Base-by-base conservation (phyloP, 2,888 invertebrate species). In the Plagodis dolabraria region DNA sequence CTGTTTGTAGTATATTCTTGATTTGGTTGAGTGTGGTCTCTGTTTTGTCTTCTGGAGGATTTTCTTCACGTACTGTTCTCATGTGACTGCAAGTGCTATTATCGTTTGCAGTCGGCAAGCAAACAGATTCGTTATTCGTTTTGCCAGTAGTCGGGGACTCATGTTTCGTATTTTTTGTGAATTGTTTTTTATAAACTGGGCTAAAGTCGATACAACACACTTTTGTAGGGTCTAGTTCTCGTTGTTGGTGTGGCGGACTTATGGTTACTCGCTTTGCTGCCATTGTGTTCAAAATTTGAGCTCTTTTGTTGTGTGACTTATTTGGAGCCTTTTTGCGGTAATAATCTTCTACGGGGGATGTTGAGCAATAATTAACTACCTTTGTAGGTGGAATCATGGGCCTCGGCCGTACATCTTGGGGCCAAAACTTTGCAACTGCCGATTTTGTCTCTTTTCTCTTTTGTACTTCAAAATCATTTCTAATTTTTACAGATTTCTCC, bases 11-110 rank as follows among this genome's bases (percentile, higher is more conserved):
- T 58, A 91, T 89, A 64, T 51, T 76, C 69, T 90, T 91, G 50
- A 91, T 91, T 75, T 91, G 86, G 65, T 85, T 82, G 22, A 92
- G 72, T 7, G 87, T 86, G 11, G 70, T 71, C 65, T 87, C 85
- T 11, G 89, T 87, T 75, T 83, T 88, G 46, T 74, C 76, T 12
- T 82, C 77, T 22, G 45, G 12, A 9, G 42, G 36, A 35, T 65
- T 68, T 6, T 64, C 66, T 11, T 46, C 42, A 34, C 34, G 10
- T 7, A 36, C 36, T 7, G 40, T 8, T 11, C 74, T 64, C 43
- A 12, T 43, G 7, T 12, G 11, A 10, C 1, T 6, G 5, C 6
- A 11, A 12, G 43, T 43, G 12, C 6, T 43, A 12, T 11, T 43
- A 11, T 11, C 6, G 12, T 40, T 40, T 40, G 40, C 10, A 40